A percentile compares a stretch with the other conserved stretches of the same genome.
phyloP scores from a whole-genome alignment of 2,113 vertebrate species.

The Heterotilapia buettikoferi region DNA sequence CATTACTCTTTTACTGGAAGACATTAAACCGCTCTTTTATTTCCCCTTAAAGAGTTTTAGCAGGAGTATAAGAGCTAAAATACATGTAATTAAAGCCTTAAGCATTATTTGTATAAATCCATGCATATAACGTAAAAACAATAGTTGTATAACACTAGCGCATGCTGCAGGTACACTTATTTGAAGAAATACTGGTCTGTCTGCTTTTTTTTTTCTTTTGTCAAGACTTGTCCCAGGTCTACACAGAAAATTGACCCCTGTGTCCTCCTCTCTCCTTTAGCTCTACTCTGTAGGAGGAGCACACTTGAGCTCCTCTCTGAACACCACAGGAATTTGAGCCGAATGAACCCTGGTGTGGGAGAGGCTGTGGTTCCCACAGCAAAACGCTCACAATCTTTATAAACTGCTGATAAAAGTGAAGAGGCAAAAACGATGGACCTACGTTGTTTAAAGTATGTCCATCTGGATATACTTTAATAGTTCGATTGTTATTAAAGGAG shows the following conservation, averaged over 20 bases:
- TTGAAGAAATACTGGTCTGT: background rate
- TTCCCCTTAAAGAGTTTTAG: background rate
- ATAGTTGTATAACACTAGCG: background rate
- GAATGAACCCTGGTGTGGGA: slow-evolving; percentile 20
- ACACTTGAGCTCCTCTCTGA: slow-evolving; percentile 23
- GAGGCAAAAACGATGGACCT: background rate
- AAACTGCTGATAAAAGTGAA: slow-evolving; percentile 45
- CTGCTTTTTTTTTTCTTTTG: slow-evolving; percentile 1
- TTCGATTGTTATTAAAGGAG: background rate
- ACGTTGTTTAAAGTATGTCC: background rate
- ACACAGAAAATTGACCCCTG: slow-evolving; percentile 1
- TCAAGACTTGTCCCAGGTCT: background rate
- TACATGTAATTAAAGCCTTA: background rate
- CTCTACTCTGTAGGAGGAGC: slow-evolving; percentile 5
- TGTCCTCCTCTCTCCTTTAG: background rate
- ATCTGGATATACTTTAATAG: background rate
- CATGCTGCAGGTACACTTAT: background rate
- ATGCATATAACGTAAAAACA: background rate
- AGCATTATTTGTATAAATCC: background rate
- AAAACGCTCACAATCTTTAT: slow-evolving; percentile 23
- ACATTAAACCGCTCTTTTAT: background rate
- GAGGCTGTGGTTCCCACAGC: slow-evolving; percentile 27
- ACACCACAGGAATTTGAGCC: slow-evolving; percentile 62
- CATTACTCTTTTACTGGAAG: background rate
- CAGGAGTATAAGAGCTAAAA: background rate